phyloP scores from a whole-genome alignment of 2,797 vertebrate genomes.

The Chaetodon trifasciatus region DNA sequence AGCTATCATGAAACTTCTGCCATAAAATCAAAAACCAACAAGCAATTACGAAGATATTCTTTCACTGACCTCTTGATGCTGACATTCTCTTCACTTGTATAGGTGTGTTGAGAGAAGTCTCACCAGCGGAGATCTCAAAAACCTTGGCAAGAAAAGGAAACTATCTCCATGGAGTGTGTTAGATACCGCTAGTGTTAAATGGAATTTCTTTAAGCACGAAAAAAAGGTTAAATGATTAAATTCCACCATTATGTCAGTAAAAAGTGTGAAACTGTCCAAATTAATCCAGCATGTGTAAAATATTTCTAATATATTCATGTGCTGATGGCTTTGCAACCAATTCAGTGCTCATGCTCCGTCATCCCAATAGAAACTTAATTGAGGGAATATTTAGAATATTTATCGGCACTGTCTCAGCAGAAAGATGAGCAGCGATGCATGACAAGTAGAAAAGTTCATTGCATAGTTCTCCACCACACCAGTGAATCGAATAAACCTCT shows the following conservation, averaged over 20 bases:
- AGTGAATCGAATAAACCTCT: not conserved
- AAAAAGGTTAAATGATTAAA: not conserved
- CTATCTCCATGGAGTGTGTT: not conserved
- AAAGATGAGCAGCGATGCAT: constrained; percentile 1
- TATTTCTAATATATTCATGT: not conserved
- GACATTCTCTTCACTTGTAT: not conserved
- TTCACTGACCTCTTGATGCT: not conserved
- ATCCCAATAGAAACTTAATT: not conserved
- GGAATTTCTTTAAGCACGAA: not conserved
- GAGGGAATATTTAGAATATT: constrained; percentile 3
- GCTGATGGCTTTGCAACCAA: not conserved
- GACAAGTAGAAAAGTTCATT: not conserved
- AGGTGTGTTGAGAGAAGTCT: not conserved
- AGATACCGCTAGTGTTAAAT: not conserved
- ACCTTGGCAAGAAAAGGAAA: not conserved
- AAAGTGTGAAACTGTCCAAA: not conserved
- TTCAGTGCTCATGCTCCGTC: not conserved
- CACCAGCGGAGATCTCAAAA: not conserved
- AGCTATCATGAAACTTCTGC: not conserved
- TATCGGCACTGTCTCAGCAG: constrained; percentile 4
- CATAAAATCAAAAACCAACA: not conserved
- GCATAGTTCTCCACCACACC: not conserved
- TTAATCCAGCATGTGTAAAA: not conserved
- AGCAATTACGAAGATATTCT: constrained; percentile 5
- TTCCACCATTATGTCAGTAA: not conserved